Conservation (phyloP, 2,113 vertebrate genomes). For the Recurvirostra avosetta region DNA sequence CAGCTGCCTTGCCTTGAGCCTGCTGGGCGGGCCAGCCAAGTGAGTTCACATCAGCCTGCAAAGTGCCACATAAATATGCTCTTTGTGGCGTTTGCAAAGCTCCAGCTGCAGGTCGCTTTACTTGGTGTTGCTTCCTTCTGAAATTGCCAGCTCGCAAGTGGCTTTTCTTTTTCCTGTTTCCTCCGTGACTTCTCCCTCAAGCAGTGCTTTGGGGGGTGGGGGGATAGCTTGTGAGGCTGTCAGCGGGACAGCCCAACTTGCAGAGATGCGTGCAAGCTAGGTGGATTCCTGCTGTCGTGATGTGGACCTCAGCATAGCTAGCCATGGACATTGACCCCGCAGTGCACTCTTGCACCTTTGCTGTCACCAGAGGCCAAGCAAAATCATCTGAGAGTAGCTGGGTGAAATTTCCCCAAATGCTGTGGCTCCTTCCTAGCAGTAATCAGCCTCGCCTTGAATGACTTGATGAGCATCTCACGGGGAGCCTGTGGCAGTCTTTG, state of each 20-base stretch:
- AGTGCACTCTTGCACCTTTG: background rate
- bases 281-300: rapidly evolving
- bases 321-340: background rate
- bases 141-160: background rate
- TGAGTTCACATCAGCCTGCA: rapidly evolving
- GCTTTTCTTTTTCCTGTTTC: background rate
- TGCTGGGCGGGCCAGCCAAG: background rate
- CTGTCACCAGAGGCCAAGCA: background rate
- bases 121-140: background rate
- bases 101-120: background rate
- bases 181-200: background rate
- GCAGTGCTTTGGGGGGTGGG: background rate
- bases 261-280: background rate
- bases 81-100: background rate
- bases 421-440: background rate
- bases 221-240: background rate
- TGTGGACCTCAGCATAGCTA: background rate
- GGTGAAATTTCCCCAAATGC: background rate
- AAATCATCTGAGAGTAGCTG: background rate
- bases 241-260: background rate
- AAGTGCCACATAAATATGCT: background rate
- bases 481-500: background rate
- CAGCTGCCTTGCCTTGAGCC: background rate
- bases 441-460: background rate
- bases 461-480: background rate